These are phyloP conservation scores for Drosophila melanica DNA, from an alignment of 1,140 invertebrate genomes.

Conservation along the genomic window DNA sequence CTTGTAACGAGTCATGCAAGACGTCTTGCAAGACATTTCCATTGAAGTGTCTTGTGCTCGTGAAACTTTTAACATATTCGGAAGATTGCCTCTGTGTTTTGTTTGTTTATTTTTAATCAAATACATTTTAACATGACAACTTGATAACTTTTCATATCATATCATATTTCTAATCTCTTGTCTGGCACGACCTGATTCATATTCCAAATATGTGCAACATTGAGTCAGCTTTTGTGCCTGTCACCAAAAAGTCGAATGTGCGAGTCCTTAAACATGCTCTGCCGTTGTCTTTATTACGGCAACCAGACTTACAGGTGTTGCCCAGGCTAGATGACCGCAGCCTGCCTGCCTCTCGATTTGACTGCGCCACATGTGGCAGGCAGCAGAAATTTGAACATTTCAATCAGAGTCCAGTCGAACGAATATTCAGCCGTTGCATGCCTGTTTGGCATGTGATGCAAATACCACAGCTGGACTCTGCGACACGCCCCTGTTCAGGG, in stretches of 20 bases:
- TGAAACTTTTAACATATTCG: too few relatives aligned
- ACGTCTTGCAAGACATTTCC: not conserved
- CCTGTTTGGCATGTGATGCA: constrained; percentile 41
- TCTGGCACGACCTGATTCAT: not conserved
- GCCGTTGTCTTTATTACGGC: constrained; percentile 51
- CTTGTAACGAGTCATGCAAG: not conserved
- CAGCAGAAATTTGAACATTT: constrained; percentile 53
- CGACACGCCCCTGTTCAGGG: constrained; percentile 3
- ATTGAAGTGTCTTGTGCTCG: too few relatives aligned
- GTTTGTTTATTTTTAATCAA: not conserved
- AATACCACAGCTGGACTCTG: constrained; percentile 39
- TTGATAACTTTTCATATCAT: not conserved
- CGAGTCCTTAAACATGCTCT: constrained; percentile 24
- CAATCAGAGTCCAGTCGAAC: constrained; percentile 60
- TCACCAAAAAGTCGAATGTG: constrained; percentile 6
- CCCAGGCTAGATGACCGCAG: constrained; percentile 19
- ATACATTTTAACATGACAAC: constrained; percentile 15
- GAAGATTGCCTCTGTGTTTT: too few relatives aligned
- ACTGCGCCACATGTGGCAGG: constrained; percentile 44
- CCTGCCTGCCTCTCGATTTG: constrained; percentile 6
- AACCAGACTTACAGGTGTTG: constrained; percentile 47
- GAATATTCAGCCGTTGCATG: constrained; percentile 17
- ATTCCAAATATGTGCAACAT: constrained; percentile 5
- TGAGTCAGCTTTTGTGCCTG: constrained; percentile 12
- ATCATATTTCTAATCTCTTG: not conserved